These are phyloP conservation scores for Pheosia tremula DNA, from an alignment of 2,888 invertebrate genomes.

Conservation along the genomic window DNA sequence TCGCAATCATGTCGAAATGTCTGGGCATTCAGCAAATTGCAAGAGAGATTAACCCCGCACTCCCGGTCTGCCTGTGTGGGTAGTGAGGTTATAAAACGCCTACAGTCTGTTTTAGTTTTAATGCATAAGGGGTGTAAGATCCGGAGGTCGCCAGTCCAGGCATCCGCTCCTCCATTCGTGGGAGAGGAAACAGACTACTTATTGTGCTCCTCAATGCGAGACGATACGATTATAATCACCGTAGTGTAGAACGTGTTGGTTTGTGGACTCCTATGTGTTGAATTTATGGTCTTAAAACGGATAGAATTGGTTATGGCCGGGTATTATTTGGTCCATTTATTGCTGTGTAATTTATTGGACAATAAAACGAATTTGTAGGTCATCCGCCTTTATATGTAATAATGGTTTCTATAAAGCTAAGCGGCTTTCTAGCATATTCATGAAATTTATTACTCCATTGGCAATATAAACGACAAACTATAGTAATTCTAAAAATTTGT, in stretches of 20 bases:
- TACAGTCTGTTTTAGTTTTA: slow-evolving; percentile 40
- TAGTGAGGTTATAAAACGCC: slow-evolving; percentile 14
- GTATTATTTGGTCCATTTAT: slow-evolving; percentile 13
- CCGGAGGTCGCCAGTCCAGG: slow-evolving; percentile 73
- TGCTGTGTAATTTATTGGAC: slow-evolving; percentile 14
- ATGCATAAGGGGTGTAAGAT: slow-evolving; percentile 56
- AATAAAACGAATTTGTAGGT: slow-evolving; percentile 8
- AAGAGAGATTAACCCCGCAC: background rate
- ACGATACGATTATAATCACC: slow-evolving; percentile 63
- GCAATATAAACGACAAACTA: background rate
- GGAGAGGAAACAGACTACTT: slow-evolving; percentile 82
- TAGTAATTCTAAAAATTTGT: background rate
- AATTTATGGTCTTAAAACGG: slow-evolving; percentile 46
- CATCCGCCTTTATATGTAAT: background rate
- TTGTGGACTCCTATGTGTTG: slow-evolving; percentile 37
- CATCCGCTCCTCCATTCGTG: slow-evolving; percentile 79
- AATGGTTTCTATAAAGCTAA: background rate
- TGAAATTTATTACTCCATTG: background rate
- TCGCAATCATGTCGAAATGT: background rate
- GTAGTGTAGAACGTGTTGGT: slow-evolving; percentile 49
- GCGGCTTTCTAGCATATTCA: too few species aligned
- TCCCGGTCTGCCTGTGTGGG: slow-evolving; percentile 15
- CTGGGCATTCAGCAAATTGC: background rate
- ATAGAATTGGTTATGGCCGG: slow-evolving; percentile 16
- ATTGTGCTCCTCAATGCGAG: slow-evolving; percentile 83